These are phyloP conservation scores for Orthosia incerta DNA, from an alignment of 2,888 invertebrate species.

Conservation along the genomic window DNA sequence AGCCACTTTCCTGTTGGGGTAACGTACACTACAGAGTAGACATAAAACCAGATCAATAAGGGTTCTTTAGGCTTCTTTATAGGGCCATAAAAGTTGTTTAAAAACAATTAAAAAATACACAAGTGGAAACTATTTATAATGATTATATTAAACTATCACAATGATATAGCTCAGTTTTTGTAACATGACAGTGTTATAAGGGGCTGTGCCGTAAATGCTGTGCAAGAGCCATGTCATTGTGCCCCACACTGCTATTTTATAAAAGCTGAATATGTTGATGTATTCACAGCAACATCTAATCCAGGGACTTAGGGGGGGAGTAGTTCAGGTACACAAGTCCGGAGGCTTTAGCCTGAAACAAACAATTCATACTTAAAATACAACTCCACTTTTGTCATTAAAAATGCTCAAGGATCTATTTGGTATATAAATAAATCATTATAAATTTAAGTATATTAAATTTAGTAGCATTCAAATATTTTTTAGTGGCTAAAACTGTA, in stretches of 20 bases:
- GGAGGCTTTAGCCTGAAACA: constrained; percentile 91
- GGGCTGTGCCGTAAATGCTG: constrained; percentile 2
- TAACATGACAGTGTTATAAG: constrained; percentile 33
- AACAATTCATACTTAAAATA: constrained; percentile 14
- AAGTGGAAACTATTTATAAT: constrained; percentile 40
- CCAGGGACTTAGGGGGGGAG: constrained; percentile 91
- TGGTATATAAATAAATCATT: neutral
- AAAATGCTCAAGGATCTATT: neutral
- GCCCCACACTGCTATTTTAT: constrained; percentile 30
- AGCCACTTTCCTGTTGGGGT: too few species aligned
- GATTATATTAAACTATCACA: constrained; percentile 62
- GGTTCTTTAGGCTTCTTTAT: neutral
- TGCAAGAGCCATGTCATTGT: neutral
- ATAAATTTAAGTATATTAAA: too few species aligned
- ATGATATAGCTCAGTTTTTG: constrained; percentile 61
- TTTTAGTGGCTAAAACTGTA: neutral
- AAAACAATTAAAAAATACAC: constrained; percentile 24
- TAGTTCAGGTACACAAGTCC: constrained; percentile 92
- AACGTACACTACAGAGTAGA: too few species aligned
- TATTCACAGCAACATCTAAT: constrained; percentile 77
- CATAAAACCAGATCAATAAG: too few species aligned
- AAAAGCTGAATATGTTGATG: constrained; percentile 47
- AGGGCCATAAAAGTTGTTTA: neutral
- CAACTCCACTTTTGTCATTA: neutral
- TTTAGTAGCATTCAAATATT: neutral